Conservation (phyloP, 37 sponge, comb jelly and placozoan genomes). For the Tethya wilhelma region DNA sequence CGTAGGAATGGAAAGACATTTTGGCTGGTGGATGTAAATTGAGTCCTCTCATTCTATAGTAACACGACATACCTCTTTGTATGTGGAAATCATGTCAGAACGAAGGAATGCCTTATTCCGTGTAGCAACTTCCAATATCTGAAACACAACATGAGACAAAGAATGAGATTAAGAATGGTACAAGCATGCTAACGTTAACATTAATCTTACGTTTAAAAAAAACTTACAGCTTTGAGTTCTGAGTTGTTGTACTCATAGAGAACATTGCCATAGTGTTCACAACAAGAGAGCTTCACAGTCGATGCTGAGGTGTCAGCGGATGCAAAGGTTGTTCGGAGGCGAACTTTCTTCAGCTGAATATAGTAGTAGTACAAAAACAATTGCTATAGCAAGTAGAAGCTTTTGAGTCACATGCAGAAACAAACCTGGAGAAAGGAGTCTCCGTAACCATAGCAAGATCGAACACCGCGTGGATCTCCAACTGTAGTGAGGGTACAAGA, state of each 20-base stretch:
- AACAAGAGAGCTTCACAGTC: slow-evolving; percentile 69
- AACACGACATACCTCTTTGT: slow-evolving; percentile 81
- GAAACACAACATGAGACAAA: too few species aligned
- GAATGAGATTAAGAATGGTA: too few species aligned
- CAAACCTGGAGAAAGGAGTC: slow-evolving; percentile 75
- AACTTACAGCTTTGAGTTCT: slow-evolving; percentile 75
- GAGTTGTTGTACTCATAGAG: slow-evolving; percentile 61
- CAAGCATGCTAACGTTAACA: not conserved
- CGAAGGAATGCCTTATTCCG: slow-evolving; percentile 25
- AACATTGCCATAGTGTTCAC: slow-evolving; percentile 86
- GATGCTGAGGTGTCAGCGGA: slow-evolving; percentile 58
- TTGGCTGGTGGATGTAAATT: too few species aligned
- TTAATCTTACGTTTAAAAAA: not conserved
- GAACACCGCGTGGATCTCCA: slow-evolving; percentile 71
- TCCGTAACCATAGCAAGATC: slow-evolving; percentile 65
- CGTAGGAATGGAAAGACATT: too few species aligned
- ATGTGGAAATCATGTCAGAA: slow-evolving; percentile 54
- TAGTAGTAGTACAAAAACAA: not conserved
- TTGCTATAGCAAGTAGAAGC: not conserved
- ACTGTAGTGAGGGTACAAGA: slow-evolving; percentile 29
- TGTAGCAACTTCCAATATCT: slow-evolving; percentile 82
- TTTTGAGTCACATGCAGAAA: not conserved
- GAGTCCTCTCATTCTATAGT: too few species aligned
- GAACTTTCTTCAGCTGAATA: slow-evolving; percentile 73
- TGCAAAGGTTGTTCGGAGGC: slow-evolving; percentile 74